A percentile compares a stretch with the other conserved stretches of the same genome.
phyloP scores from a whole-genome alignment of 2,888 invertebrate genomes.

The Oxyteleia sp. region DNA sequence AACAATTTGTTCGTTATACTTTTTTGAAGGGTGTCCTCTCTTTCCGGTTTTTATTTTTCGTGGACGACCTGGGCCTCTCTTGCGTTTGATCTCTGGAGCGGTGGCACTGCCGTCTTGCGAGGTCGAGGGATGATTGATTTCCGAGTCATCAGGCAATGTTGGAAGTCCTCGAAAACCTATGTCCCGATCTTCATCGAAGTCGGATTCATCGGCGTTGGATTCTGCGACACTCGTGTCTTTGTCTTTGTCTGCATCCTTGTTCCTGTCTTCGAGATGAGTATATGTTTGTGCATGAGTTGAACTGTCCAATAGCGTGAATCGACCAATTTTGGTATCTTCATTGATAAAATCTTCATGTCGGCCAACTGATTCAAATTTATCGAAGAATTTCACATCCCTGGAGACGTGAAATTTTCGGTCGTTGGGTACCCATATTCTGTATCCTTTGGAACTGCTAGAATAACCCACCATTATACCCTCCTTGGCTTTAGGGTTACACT shows the following conservation, averaged over 20 bases:
- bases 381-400: conserved; percentile 57
- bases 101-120: not conserved
- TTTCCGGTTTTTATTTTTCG: conserved; percentile 16
- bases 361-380: not conserved
- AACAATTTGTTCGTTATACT: conserved; percentile 10
- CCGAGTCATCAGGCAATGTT: not conserved
- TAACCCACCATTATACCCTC: conserved; percentile 58
- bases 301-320: not conserved
- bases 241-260: too few relatives aligned
- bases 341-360: not conserved
- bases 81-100: not conserved
- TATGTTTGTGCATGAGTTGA: not conserved
- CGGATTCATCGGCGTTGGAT: not conserved
- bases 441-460: conserved; percentile 60
- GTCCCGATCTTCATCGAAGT: not conserved
- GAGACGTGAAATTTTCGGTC: conserved; percentile 44
- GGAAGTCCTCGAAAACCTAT: not conserved
- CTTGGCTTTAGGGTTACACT: conserved; percentile 50
- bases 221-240: not conserved
- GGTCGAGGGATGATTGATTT: not conserved
- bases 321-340: not conserved
- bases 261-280: not conserved
- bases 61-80: conserved; percentile 39
- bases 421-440: conserved; percentile 50
- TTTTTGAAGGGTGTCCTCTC: conserved; percentile 36